A percentile compares a stretch with the other conserved stretches of the same genome.
Evolutionary conservation across 2,797 vertebrate genomes (phyloP).

Genomic region (Karalla daura): DNA sequence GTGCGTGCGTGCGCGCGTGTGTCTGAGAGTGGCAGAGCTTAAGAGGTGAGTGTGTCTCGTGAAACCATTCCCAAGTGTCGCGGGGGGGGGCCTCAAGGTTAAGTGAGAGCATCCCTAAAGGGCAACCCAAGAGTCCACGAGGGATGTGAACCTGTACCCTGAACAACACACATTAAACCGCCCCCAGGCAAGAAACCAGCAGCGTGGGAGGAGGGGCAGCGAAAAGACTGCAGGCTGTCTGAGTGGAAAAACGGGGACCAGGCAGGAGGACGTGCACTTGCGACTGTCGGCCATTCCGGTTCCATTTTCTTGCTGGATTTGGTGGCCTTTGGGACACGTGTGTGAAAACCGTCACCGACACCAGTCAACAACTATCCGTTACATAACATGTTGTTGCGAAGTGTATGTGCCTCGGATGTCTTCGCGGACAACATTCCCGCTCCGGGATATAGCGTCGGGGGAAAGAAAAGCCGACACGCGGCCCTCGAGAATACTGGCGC

Average conservation of each 20-base stretch:
- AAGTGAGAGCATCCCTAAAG: constrained; percentile 65
- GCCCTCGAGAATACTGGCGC: constrained; percentile 8
- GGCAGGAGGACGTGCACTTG: not conserved
- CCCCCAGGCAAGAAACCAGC: constrained; percentile 12
- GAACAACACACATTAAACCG: constrained; percentile 33
- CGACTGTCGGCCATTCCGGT: too few relatives aligned
- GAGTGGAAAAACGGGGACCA: not conserved
- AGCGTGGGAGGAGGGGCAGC: not conserved
- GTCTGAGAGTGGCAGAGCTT: not conserved
- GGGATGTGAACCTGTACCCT: constrained; percentile 56
- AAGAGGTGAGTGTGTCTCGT: constrained; percentile 25
- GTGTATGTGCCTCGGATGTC: not conserved
- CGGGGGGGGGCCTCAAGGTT: constrained; percentile 69
- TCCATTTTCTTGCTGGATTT: too few relatives aligned
- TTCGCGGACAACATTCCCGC: constrained; percentile 9
- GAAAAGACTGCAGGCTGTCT: not conserved
- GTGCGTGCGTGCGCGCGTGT: constrained; percentile 24
- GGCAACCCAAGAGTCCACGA: constrained; percentile 48
- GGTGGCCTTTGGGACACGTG: too few relatives aligned
- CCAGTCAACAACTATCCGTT: too few relatives aligned
- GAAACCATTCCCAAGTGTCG: constrained; percentile 59
- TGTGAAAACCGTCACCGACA: too few relatives aligned
- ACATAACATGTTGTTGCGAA: not conserved
- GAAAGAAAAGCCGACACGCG: constrained; percentile 22
- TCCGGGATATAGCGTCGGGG: constrained; percentile 19